Evolutionary conservation across 1,140 invertebrate genomes (phyloP), one percentile per base, ranked within the genome.

Genomic region (Drosophila tsacasi): DNA sequence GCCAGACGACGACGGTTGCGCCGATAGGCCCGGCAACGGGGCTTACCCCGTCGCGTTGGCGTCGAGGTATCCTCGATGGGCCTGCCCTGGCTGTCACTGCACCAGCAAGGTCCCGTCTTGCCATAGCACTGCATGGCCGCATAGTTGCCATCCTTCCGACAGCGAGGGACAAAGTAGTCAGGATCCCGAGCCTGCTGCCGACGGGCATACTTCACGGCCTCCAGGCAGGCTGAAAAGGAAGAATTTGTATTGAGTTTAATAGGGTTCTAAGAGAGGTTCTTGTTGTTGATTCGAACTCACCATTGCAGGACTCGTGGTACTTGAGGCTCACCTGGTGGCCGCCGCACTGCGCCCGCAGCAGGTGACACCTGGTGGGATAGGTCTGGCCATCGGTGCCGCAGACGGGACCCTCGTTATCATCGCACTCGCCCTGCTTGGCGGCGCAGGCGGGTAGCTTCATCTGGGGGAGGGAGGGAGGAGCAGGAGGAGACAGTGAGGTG

Each of bases 361-460:
- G 94, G 62, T 96, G 95, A 93, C 97, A 98, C 68, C 95, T 94
- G 65, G 95, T 96, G 15, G 95, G 94, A 94, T 98, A 98, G 42
- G 96, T 97, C 57, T 95, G 93, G 12, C 96, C 96, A 89, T 98
- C 96, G 25, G 96, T 96, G 65, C 96, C 97, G 87, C 97, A 98
- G 35, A 97, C 96, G 10, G 96, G 94, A 59, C 93, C 92, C 89
- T 90, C 91, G 49, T 78, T 87, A 62, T 89, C 91, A 69, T 93
- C 92, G 76, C 92, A 93, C 74, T 93, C 89, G 30, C 91, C 91
- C 47, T 77, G 78, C 65, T 91, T 93, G 62, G 91, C 89, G 30
- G 91, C 89, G 73, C 92, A 93, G 74, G 93, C 86, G 46, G 92
- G 92, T 52, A 93, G 82, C 80, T 89, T 72, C 40, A 72, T 78